phyloP scores from a whole-genome alignment of 2,888 invertebrate species.

The Chrysolina oricalcia region DNA sequence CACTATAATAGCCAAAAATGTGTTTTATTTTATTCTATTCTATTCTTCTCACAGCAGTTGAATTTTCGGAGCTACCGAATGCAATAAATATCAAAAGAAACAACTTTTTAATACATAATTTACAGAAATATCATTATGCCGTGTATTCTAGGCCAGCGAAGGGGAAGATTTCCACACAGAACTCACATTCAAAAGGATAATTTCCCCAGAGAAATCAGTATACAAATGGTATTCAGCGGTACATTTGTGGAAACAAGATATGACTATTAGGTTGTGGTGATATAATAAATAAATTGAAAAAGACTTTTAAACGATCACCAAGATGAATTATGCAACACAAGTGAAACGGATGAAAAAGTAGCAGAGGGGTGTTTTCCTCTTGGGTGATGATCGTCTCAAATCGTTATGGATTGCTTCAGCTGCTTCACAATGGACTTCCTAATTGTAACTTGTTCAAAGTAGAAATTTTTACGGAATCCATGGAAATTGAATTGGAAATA shows the following conservation, averaged over 20 bases:
- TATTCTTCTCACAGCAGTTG: too few species aligned
- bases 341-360: not conserved
- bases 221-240: slow-evolving; percentile 68
- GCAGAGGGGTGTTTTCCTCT: not conserved
- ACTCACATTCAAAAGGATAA: slow-evolving; percentile 65
- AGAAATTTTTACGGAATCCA: too few species aligned
- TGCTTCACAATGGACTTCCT: too few species aligned
- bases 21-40: too few species aligned
- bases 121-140: slow-evolving; percentile 38
- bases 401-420: not conserved
- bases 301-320: slow-evolving; percentile 18
- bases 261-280: slow-evolving; percentile 58
- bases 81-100: not conserved
- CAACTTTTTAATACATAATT: slow-evolving; percentile 20
- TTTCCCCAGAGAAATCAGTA: slow-evolving; percentile 71
- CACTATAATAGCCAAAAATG: too few species aligned
- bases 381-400: not conserved
- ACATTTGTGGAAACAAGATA: slow-evolving; percentile 67
- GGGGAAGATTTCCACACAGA: slow-evolving; percentile 46
- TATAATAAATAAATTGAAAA: slow-evolving; percentile 45
- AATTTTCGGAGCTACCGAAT: not conserved
- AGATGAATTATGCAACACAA: not conserved
- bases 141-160: slow-evolving; percentile 36
- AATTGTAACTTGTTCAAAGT: too few species aligned
- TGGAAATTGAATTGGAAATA: too few species aligned